phyloP scores from a whole-genome alignment of 2,797 vertebrate species.

The Takifugu ocellatus region DNA sequence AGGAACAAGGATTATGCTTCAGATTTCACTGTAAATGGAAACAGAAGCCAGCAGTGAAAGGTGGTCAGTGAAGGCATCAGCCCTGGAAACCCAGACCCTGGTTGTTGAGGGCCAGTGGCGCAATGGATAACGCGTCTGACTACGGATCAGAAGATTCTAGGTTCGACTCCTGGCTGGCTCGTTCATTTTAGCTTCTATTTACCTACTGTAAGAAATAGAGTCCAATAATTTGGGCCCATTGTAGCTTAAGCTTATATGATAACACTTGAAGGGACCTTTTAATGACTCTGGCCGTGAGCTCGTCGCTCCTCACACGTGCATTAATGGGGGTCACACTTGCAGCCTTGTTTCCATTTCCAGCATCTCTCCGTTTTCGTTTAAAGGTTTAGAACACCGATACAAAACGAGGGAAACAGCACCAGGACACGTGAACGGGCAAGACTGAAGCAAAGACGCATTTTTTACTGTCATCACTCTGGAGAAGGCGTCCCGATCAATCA shows the following conservation, averaged over 20 bases:
- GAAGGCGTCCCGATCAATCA: too few species aligned
- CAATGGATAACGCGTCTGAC: slow-evolving; percentile 71
- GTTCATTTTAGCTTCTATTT: background rate
- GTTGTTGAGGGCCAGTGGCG: slow-evolving; percentile 46
- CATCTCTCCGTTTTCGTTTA: slow-evolving; percentile 12
- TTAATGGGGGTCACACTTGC: slow-evolving; percentile 15
- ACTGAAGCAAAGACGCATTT: background rate
- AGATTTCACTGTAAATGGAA: too few species aligned
- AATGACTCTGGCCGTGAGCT: too few species aligned
- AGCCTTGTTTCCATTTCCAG: slow-evolving; percentile 6
- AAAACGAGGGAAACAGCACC: slow-evolving; percentile 4
- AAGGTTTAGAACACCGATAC: background rate
- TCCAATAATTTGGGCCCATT: too few species aligned
- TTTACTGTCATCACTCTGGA: background rate
- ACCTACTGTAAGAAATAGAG: too few species aligned
- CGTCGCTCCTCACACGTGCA: slow-evolving; percentile 7
- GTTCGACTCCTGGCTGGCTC: slow-evolving; percentile 70
- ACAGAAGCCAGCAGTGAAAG: too few species aligned
- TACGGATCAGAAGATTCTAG: slow-evolving; percentile 72
- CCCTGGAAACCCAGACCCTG: too few species aligned
- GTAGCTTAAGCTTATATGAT: slow-evolving; percentile 5
- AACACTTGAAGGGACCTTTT: background rate
- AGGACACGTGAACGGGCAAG: background rate
- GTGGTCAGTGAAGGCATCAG: too few species aligned
- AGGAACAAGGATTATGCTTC: too few species aligned